Conservation (phyloP, 2,113 vertebrate genomes). For the Furnarius figulus region DNA sequence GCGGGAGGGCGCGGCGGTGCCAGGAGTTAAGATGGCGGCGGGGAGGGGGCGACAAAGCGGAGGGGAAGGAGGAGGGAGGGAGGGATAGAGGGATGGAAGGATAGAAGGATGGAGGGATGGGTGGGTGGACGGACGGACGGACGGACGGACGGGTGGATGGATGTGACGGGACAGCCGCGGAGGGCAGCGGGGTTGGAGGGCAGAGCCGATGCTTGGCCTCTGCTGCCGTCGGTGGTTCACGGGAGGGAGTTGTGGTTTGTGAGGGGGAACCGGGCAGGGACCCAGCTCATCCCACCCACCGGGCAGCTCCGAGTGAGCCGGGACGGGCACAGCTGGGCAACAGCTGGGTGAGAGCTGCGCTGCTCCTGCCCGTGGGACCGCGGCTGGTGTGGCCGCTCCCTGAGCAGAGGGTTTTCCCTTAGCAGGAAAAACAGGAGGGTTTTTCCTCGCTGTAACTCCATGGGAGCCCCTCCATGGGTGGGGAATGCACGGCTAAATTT, state of each 20-base stretch:
- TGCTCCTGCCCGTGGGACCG: background rate
- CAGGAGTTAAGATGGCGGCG: slow-evolving; percentile 26
- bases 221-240: no score
- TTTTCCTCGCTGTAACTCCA: background rate
- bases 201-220: background rate
- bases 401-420: no score
- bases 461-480: background rate
- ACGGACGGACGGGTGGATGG: no score
- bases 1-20: background rate
- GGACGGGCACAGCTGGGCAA: background rate
- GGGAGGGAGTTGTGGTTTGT: fast-evolving
- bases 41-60: background rate
- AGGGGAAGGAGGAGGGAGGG: background rate
- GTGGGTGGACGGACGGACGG: no score
- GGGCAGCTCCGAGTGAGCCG: background rate
- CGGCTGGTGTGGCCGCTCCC: fast-evolving
- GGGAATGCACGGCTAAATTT: slow-evolving; percentile 12
- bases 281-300: background rate
- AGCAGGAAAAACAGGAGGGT: background rate
- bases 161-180: background rate
- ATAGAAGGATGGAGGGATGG: no score
- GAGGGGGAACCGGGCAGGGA: background rate
- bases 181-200: background rate
- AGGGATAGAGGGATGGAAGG: no score
- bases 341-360: fast-evolving